These are phyloP conservation scores for Sceliomorpha sp. DNA, from an alignment of 2,888 invertebrate genomes.

Conservation along the genomic window DNA sequence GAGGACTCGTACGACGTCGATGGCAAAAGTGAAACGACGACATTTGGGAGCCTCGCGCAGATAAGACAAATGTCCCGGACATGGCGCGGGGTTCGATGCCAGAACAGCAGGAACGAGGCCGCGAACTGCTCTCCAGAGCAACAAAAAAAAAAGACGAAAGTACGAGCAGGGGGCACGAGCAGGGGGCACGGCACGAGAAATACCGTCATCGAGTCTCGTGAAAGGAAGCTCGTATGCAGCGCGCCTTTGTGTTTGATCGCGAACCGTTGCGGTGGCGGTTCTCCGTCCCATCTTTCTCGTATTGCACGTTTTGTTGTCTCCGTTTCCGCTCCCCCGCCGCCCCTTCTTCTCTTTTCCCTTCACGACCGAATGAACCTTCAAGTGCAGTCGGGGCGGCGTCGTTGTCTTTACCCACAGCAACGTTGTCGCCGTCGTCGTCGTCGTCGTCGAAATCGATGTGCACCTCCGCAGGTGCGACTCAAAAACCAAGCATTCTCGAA, in stretches of 20 bases:
- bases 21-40: constrained; percentile 36
- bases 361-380: constrained; percentile 20
- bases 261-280: constrained; percentile 22
- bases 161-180: too few relatives aligned
- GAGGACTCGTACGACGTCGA: constrained; percentile 30
- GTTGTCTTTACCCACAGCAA: constrained; percentile 19
- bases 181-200: constrained; percentile 3
- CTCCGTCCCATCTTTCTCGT: constrained; percentile 8
- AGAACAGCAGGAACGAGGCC: too few relatives aligned
- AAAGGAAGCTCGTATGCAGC: constrained; percentile 9
- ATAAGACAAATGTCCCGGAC: constrained; percentile 14
- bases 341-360: background rate
- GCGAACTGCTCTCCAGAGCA: too few relatives aligned
- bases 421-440: constrained; percentile 33
- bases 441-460: constrained; percentile 41
- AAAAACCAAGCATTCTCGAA: background rate
- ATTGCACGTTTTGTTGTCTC: constrained; percentile 3
- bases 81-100: constrained; percentile 1
- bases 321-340: too few relatives aligned
- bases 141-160: too few relatives aligned
- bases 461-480: constrained; percentile 20
- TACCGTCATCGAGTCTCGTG: constrained; percentile 9
- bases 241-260: constrained; percentile 15
- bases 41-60: constrained; percentile 15
- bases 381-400: constrained; percentile 35